Percentiles rank a stretch among this genome's conserved stretches.
phyloP scores from a whole-genome alignment of 2,113 vertebrate species.

The Felis catus region DNA sequence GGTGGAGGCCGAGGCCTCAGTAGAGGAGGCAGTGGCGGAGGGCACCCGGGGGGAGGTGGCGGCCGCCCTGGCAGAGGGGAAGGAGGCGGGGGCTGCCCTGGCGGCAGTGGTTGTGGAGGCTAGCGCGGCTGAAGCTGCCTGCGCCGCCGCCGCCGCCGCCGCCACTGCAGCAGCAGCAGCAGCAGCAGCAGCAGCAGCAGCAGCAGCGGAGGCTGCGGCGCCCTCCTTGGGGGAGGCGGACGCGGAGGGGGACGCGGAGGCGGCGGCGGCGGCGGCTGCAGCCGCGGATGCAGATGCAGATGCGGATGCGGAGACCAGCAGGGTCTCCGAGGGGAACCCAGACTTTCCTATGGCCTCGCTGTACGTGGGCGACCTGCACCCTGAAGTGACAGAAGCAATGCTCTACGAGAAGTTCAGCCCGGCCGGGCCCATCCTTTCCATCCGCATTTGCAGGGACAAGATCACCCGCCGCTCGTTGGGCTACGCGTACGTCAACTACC shows the following conservation, averaged over 20 bases:
- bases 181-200: neutral
- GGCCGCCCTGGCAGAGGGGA: neutral
- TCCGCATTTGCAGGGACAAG: constrained; percentile 78
- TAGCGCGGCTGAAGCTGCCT: neutral
- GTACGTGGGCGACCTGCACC: constrained; percentile 79
- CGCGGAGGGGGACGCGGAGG: neutral
- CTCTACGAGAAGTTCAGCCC: constrained; percentile 79
- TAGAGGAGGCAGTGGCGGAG: constrained; percentile 32
- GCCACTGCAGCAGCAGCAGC: neutral
- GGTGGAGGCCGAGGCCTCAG: constrained; percentile 49
- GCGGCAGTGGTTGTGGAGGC: neutral
- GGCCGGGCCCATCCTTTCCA: constrained; percentile 74
- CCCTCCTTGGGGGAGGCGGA: neutral
- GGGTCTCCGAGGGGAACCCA: constrained; percentile 38
- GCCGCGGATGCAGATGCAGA: neutral
- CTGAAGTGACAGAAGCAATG: constrained; percentile 78
- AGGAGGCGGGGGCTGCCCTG: neutral
- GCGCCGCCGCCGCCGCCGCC: neutral
- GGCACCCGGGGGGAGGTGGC: constrained; percentile 49
- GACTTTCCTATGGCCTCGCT: constrained; percentile 77
- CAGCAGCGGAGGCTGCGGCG: constrained; percentile 5
- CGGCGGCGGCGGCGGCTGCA: rapidly evolving
- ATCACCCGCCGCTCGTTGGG: constrained; percentile 75
- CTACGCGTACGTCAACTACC: constrained; percentile 79
- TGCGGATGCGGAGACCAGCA: neutral